Evolutionary conservation across 37 sponge, comb jelly and placozoan species (phyloP), one percentile per base, ranked within the genome.

Genomic region (Hexactinellida sp.): DNA sequence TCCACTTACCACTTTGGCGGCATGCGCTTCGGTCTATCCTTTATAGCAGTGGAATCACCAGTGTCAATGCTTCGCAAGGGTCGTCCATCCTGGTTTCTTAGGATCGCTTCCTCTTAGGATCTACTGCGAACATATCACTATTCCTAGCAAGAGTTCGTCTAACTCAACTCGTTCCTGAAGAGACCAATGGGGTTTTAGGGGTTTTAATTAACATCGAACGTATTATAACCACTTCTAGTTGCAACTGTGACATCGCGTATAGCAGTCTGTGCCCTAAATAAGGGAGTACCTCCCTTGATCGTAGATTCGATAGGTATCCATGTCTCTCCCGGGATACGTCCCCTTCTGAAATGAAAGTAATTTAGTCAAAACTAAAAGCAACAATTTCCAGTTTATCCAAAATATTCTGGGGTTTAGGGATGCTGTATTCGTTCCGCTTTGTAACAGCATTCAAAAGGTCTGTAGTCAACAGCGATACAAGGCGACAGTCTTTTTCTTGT

Each of bases 41-140:
- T 28, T 24, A 87, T 87, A 23, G 88, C 84, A 39, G 39, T 21
- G n/a, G 38, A 30, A 38, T 87, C 88, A 21, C 88, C 88, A 47
- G 84, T 87, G 84, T 87, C 47, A 32, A 87, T 87, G 88, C 36
- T 83, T 38, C 5, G 10, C 5, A 5, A 5, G 13, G 47, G 47
- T 41, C 13, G 47, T 41, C 47, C 47, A 41, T 5, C 47, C 47
- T 5, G 47, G 47, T n/a, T n/a, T n/a, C n/a, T n/a, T n/a, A n/a
- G n/a, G n/a, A n/a, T n/a, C n/a, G n/a, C n/a, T n/a, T n/a, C 47
- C 13, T 41, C 13, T 13, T 41, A 5, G 47, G 47, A 41, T 41
- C 47, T 5, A 41, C 47, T 41, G 47, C 47, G 13, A 41, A 41
- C 13, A 41, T 5, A 13, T 41, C 47, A 41, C 10, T 41, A 13